phyloP scores from a whole-genome alignment of 2,888 invertebrate genomes.

The Tetragonisca angustula region DNA sequence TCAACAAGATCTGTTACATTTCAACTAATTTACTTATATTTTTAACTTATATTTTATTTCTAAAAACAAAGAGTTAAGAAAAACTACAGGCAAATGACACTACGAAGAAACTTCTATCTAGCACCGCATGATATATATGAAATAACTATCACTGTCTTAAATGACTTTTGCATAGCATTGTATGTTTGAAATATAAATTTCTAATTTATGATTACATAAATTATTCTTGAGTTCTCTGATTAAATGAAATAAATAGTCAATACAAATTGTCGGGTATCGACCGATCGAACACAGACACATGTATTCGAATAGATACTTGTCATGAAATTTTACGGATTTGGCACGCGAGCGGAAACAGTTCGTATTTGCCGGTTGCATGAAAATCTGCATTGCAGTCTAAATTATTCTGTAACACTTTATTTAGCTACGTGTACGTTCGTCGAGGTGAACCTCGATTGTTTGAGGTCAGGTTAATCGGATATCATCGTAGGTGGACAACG shows the following conservation, averaged over 20 bases:
- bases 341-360: conserved; percentile 62
- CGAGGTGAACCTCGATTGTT: conserved; percentile 52
- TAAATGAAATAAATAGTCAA: background rate
- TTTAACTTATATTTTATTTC: no score
- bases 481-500: conserved; percentile 48
- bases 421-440: conserved; percentile 42
- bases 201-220: background rate
- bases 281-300: conserved; percentile 24
- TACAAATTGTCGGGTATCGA: background rate
- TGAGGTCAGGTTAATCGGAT: conserved; percentile 63
- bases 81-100: no score
- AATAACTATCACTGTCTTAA: background rate
- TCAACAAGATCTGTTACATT: no score
- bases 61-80: no score
- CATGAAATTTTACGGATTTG: conserved; percentile 50
- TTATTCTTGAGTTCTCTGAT: no score
- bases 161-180: background rate
- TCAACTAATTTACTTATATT: no score
- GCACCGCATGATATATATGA: no score
- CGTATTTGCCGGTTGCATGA: conserved; percentile 62
- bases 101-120: no score
- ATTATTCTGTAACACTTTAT: conserved; percentile 58
- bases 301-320: conserved; percentile 15
- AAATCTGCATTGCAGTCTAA: conserved; percentile 78
- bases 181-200: background rate